Conservation (phyloP, 2,888 invertebrate genomes). For the Trichopoda pennipes region DNA sequence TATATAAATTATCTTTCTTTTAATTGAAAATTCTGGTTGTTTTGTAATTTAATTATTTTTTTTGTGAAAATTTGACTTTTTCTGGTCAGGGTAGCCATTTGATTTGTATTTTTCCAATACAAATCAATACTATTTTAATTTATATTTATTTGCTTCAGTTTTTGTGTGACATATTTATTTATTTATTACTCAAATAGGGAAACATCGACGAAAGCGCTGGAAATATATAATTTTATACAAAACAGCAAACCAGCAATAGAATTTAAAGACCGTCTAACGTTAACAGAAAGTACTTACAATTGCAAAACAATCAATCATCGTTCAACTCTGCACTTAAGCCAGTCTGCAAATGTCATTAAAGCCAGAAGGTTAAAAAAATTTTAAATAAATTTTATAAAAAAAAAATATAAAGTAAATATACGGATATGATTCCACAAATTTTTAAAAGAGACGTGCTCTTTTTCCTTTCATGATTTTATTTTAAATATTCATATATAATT, state of each 20-base stretch:
- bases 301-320: slow-evolving; percentile 60
- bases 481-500: neutral
- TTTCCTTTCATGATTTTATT: slow-evolving; percentile 27
- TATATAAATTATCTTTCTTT: too few relatives aligned
- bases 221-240: slow-evolving; percentile 51
- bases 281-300: slow-evolving; percentile 19
- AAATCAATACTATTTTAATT: slow-evolving; percentile 42
- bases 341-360: slow-evolving; percentile 27
- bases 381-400: neutral
- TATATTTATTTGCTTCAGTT: slow-evolving; percentile 1
- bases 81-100: too few relatives aligned
- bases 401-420: slow-evolving; percentile 19
- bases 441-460: slow-evolving; percentile 57
- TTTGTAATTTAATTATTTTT: too few relatives aligned
- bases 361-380: slow-evolving; percentile 24
- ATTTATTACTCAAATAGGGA: slow-evolving; percentile 50
- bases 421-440: slow-evolving; percentile 44
- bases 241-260: slow-evolving; percentile 43
- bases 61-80: too few relatives aligned
- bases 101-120: slow-evolving; percentile 1
- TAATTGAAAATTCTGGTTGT: too few relatives aligned
- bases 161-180: neutral
- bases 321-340: neutral
- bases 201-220: slow-evolving; percentile 53
- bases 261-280: slow-evolving; percentile 6